These are phyloP conservation scores for Australoheros scitulus DNA, from an alignment of 2,113 vertebrate genomes.

Conservation along the genomic window DNA sequence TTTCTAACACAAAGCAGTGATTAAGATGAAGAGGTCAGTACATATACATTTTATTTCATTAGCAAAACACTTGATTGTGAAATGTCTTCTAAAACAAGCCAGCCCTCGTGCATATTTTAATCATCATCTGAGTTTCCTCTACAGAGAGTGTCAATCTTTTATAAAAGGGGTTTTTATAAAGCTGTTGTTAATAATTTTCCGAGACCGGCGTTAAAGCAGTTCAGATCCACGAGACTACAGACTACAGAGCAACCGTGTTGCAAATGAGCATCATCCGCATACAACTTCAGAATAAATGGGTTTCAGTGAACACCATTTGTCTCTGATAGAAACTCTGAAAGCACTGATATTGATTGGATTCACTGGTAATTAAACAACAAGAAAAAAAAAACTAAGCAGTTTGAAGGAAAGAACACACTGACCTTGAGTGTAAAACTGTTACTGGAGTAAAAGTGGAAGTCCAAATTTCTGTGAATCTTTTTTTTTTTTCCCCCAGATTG, in stretches of 20 bases:
- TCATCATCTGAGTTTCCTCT: neutral
- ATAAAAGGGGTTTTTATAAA: neutral
- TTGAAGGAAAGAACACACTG: neutral
- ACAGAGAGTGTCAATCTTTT: neutral
- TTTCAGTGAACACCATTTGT: neutral
- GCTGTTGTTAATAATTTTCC: neutral
- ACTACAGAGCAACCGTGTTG: neutral
- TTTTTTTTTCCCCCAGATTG: too few species aligned
- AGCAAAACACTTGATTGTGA: neutral
- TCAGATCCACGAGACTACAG: neutral
- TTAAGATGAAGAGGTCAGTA: neutral
- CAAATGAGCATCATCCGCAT: conserved; percentile 1
- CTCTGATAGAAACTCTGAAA: neutral
- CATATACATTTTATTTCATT: neutral
- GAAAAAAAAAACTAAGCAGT: neutral
- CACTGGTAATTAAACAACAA: accelerated
- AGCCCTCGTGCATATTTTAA: too few species aligned
- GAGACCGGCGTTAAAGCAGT: neutral
- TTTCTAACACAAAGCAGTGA: neutral
- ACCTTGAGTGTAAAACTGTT: too few species aligned
- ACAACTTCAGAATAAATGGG: neutral
- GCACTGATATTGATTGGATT: neutral
- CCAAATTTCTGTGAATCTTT: too few species aligned
- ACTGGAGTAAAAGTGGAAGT: too few species aligned
- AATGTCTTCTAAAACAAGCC: neutral